phyloP scores from a whole-genome alignment of 2,797 vertebrate genomes.

The Labroides dimidiatus region DNA sequence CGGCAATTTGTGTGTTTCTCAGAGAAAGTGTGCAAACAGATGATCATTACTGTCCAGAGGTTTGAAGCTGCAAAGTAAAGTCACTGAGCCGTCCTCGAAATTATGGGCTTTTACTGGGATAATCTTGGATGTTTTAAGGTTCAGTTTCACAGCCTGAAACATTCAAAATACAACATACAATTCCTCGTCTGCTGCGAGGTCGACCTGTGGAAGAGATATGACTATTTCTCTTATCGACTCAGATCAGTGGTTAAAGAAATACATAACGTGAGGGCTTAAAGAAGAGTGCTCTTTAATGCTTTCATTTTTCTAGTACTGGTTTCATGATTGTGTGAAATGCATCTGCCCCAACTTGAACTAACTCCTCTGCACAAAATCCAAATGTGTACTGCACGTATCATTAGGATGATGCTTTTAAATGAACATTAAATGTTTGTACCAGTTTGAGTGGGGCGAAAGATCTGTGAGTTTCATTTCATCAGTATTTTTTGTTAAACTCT shows the following conservation, averaged over 20 bases:
- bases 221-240: not conserved
- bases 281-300: no score
- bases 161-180: not conserved
- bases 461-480: no score
- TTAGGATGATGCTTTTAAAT: no score
- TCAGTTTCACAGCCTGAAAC: not conserved
- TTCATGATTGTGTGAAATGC: no score
- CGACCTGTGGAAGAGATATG: not conserved
- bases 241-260: constrained; percentile 53
- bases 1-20: constrained; percentile 25
- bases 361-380: no score
- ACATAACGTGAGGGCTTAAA: no score
- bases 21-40: constrained; percentile 39
- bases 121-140: not conserved
- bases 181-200: not conserved
- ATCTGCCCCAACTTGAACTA: no score
- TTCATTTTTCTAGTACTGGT: no score
- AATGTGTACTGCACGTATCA: no score
- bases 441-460: no score
- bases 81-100: not conserved
- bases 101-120: constrained; percentile 1
- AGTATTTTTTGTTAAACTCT: no score
- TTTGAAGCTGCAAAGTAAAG: constrained; percentile 24
- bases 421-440: no score
- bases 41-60: constrained; percentile 8